Evolutionary conservation across 2,113 vertebrate genomes (phyloP), one percentile per base, ranked within the genome.

Genomic region (Oncorhynchus keta): DNA sequence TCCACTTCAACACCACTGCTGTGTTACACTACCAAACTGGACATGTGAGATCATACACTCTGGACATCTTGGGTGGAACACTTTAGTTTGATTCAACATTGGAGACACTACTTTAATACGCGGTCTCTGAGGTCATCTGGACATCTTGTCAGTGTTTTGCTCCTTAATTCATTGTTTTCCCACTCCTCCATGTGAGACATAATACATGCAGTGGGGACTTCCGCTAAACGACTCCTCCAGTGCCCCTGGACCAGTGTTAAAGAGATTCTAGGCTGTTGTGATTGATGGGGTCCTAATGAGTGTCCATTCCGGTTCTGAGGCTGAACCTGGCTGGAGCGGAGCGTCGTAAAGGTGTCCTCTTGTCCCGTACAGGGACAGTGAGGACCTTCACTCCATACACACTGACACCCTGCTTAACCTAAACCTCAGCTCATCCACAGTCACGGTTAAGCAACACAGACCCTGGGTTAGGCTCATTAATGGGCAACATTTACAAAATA

Each of bases 251-350:
- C 32, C 62, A 55, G 49, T 68, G 78, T 84, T 75, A 70, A 76
- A 86, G 85, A 82, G 81, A 79, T 77, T 69, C 78, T 12, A 49
- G 32, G 75, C 45, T 55, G 62, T 26, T 61, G 35, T 88, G 85
- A 90, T 86, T 90, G 85, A 90, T 86, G 76, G 79, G 14, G 70
- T 77, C 73, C 79, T 89, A 87, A 89, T 87, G 79, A 88, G 72
- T 68, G 77, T 64, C 77, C 82, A 82, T 85, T 86, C 80, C 79
- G 84, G 59, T 28, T 26, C 75, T 16, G 30, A 24, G 32, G 61
- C 48, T 75, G 76, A 81, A 78, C 78, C 67, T 68, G 72, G 73
- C 20, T 1, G 18, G 68, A 84, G 82, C 81, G 71, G 62, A 79
- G 24, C 76, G 74, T 73, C 79, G 87, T 87, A 78, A 81, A 55